Evolutionary conservation across 2,113 vertebrate genomes (phyloP), one percentile per base, ranked within the genome.

Genomic region (Nothobranchius kuhntae): DNA sequence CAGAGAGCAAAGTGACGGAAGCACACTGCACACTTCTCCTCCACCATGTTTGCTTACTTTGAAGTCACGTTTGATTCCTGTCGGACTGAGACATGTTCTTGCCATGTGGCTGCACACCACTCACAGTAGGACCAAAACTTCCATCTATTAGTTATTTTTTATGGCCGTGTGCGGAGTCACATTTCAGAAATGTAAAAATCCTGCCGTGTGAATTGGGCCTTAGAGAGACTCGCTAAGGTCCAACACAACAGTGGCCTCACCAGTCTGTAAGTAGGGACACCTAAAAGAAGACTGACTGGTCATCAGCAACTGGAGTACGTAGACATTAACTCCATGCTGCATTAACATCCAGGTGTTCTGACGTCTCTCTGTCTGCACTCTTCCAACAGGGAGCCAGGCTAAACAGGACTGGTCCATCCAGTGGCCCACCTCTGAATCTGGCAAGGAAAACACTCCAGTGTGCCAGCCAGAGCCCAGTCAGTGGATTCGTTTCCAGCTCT

Each of bases 351-450:
- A 51, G 51, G 1, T 52, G 52, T 53, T 61, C 10, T 38, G 2
- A 36, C 47, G 44, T 50, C 3, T 71, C 10, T 62, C 2, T 59
- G 2, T 78, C 13, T 80, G 17, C 67, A 14, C 15, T 62, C 71
- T 21, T 60, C 59, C 83, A 77, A 88, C 93, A 87, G 93, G 95
- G 80, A 95, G 94, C 90, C 95, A 96, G 75, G 92, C 94, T 67
- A 97, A 97, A 87, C 95, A 96, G 89, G 96, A 99, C 56, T 98
- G 96, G 96, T 95, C 94, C 77, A 99, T 99, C 89, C 96, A 96
- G 89, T 99, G 97, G 97, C 97, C 97, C 38, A 93, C 92, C 4
- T 86, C 94, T 0, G 95, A 98, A 84, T 91, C 95, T 0, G 94
- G 95, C 68, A 97, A 98, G 89, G 97, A 98, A 85, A 98, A 95